These are phyloP conservation scores for Aptenodytes patagonicus DNA, from an alignment of 2,113 vertebrate genomes.

Conservation along the genomic window DNA sequence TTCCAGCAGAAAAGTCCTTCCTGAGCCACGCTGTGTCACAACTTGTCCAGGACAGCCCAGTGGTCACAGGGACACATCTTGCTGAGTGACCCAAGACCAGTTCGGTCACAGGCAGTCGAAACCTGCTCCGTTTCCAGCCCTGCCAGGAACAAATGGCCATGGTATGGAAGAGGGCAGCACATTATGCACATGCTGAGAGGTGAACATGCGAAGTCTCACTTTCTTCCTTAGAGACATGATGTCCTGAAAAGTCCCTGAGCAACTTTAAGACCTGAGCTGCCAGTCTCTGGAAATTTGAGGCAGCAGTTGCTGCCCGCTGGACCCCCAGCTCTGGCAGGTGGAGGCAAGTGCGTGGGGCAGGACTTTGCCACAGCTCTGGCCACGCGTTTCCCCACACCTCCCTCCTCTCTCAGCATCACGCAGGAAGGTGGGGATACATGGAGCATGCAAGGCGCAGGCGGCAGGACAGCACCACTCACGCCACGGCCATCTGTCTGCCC, in stretches of 20 bases:
- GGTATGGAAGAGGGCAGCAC: neutral
- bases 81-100: neutral
- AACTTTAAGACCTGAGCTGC: neutral
- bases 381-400: too few relatives aligned
- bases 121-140: neutral
- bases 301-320: neutral
- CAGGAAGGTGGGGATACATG: neutral
- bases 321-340: neutral
- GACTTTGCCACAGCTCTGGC: neutral
- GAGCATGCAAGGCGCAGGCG: neutral
- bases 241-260: too few relatives aligned
- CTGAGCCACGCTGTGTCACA: neutral
- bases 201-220: neutral
- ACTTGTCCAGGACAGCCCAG: neutral
- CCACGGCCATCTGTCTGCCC: neutral
- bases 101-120: neutral
- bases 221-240: constrained; percentile 60
- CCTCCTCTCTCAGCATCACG: neutral
- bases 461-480: neutral
- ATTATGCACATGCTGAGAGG: neutral
- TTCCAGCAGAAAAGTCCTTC: neutral
- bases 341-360: neutral
- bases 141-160: neutral
- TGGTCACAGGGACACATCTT: neutral
- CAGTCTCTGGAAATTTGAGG: neutral